phyloP scores from a whole-genome alignment of 2,113 vertebrate genomes.

The Microtus montanus region DNA sequence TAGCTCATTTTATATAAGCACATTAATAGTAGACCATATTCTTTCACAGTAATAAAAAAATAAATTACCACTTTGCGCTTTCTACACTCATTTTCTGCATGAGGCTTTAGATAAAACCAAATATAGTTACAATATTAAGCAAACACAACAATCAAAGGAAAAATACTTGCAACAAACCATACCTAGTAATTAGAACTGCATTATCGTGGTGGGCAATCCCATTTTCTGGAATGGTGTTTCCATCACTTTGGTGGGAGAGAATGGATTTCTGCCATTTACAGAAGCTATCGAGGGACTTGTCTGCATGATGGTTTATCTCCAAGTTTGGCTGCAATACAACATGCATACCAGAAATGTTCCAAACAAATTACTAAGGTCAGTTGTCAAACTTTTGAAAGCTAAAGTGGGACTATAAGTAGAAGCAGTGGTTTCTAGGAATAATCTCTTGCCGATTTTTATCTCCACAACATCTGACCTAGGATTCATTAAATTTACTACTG shows the following conservation, averaged over 20 bases:
- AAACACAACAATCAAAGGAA: conserved; percentile 85
- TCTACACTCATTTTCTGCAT: conserved; percentile 65
- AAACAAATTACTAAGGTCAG: conserved; percentile 91
- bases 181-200: conserved; percentile 99
- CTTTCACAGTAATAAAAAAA: conserved; percentile 61
- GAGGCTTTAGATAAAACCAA: conserved; percentile 63
- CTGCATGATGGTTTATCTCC: conserved; percentile 99
- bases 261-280: conserved; percentile 99
- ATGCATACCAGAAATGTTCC: conserved; percentile 90
- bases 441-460: conserved; percentile 87
- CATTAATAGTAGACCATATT: conserved; percentile 64
- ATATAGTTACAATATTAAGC: conserved; percentile 80
- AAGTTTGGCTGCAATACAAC: conserved; percentile 96
- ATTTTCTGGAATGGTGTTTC: conserved; percentile 99
- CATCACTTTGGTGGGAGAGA: conserved; percentile 96
- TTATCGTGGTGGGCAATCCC: conserved; percentile 99
- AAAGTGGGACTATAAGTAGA: conserved; percentile 90
- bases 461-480: conserved; percentile 85
- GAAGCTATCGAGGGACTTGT: conserved; percentile 99
- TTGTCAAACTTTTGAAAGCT: conserved; percentile 89
- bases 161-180: conserved; percentile 87
- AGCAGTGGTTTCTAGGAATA: conserved; percentile 89
- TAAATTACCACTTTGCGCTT: conserved; percentile 64
- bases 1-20: conserved; percentile 56
- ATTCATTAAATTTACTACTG: conserved; percentile 83